Evolutionary conservation across 2,113 vertebrate genomes (phyloP), one percentile per base, ranked within the genome.

Genomic region (Cyphomyrus plagiostoma): DNA sequence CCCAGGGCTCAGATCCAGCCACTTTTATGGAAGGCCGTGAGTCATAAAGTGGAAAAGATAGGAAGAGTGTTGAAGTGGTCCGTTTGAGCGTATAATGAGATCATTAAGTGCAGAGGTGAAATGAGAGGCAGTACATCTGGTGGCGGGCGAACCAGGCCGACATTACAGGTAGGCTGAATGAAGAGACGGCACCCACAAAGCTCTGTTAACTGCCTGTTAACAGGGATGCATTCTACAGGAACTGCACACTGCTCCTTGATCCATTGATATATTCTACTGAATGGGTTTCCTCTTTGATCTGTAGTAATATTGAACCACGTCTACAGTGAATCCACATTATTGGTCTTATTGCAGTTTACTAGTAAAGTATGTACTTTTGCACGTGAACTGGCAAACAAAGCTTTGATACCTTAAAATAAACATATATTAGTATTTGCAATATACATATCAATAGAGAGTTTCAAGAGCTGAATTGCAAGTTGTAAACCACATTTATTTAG

Each of bases 71-170:
- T 80, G 46, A 77, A 77, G 62, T 50, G 89, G 89, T 77, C 84
- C 23, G 50, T 90, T 87, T 90, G 89, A 87, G 89, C 21, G 45
- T 23, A 53, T 77, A 87, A 90, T 87, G 85, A 90, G 48, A 70
- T 74, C 46, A 56, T 87, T 70, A 77, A 56, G 62, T 50, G 30
- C 30, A 35, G 48, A 48, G 48, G 30, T 87, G 85, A 15, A 88
- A 26, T 50, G 30, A 88, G 39, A 87, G 58, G 56, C 26, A 42
- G 17, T 11, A 15, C 53, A 23, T 50, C 84, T 53, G 77, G 35
- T 53, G 48, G 88, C 26, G 30, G 30, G 8, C 3, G 8, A 42
- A 19, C 10, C 21, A 35, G 50, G 19, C 49, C 35, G 48, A 42
- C 48, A 53, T 74, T 39, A 45, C 30, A 82, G 48, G 88, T 80